Evolutionary conservation across 2,113 vertebrate genomes (phyloP), one percentile per base, ranked within the genome.

Genomic region (Aythya baeri): DNA sequence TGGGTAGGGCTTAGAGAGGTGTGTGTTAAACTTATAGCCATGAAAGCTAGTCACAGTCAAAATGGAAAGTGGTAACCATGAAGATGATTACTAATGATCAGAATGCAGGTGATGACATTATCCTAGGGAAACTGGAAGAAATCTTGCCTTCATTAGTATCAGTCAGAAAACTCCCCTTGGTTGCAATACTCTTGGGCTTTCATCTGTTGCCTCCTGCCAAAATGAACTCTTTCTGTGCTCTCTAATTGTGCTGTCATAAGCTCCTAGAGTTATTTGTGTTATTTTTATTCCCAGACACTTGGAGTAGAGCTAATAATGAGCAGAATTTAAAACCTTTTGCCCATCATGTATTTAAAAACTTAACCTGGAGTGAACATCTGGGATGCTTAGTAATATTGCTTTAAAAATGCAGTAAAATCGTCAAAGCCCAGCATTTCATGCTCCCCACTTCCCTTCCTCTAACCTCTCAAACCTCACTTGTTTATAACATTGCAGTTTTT

Each of bases 401-500:
- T 96, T 91, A 78, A 86, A 95, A 31, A 94, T 55, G 34, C 31
- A 89, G 74, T 89, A 92, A 93, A 95, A 94, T 38, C 23, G 34
- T 27, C 61, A 94, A 95, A 94, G 57, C 55, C 34, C 26, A 82
- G 32, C 6, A 55, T 72, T 90, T 88, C 11, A 20, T 59, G 31
- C 4, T 79, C 44, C 20, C 59, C 72, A 26, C 31, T 90, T 91
- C 72, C 59, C 43, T 66, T 78, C 62, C 46, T 91, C 72, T 59
- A 62, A 6, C 3, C n/a, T 26, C 6, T 75, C 59, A 72, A 92
- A 91, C 3, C 75, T 96, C 77, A 46, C 83, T 97, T 97, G 94
- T 97, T 98, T 98, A 97, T 96, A 94, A 88, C 75, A 82, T 3
- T 34, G 76, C 75, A 88, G 84, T 95, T 97, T 97, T 97, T 97